These are phyloP conservation scores for Crepidodera aurea DNA, from an alignment of 2,888 invertebrate species.

Conservation along the genomic window DNA sequence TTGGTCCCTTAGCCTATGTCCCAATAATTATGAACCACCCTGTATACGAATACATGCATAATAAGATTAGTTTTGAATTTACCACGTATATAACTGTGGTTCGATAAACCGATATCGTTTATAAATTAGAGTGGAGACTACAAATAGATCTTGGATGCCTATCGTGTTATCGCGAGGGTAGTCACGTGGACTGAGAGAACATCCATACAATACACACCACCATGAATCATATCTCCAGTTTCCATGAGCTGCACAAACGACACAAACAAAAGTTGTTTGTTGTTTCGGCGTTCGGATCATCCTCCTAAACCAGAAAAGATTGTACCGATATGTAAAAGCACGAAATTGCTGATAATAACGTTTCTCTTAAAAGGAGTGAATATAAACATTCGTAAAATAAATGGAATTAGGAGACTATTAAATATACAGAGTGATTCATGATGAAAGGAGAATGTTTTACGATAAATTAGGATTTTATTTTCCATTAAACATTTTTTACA, in stretches of 20 bases:
- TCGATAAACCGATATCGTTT: background rate
- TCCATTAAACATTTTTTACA: too few relatives aligned
- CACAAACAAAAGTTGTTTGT: constrained; percentile 10
- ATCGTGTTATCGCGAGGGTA: background rate
- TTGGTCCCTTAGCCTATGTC: too few relatives aligned
- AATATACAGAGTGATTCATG: too few relatives aligned
- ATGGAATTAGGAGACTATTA: too few relatives aligned
- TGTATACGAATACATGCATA: too few relatives aligned
- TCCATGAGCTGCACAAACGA: constrained; percentile 20
- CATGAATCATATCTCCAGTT: constrained; percentile 23
- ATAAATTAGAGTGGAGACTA: background rate
- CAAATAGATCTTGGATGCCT: constrained; percentile 4
- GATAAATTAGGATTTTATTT: too few relatives aligned
- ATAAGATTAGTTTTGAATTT: background rate
- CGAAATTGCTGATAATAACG: background rate
- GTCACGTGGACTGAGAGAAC: background rate
- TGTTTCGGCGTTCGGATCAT: background rate
- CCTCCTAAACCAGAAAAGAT: background rate
- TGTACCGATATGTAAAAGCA: background rate
- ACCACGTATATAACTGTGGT: background rate
- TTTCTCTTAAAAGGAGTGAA: too few relatives aligned
- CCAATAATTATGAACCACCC: too few relatives aligned
- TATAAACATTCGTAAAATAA: too few relatives aligned
- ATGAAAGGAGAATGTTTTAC: too few relatives aligned
- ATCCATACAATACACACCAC: constrained; percentile 16